phyloP scores from a whole-genome alignment of 1,140 invertebrate species.

The Heliconius himera region DNA sequence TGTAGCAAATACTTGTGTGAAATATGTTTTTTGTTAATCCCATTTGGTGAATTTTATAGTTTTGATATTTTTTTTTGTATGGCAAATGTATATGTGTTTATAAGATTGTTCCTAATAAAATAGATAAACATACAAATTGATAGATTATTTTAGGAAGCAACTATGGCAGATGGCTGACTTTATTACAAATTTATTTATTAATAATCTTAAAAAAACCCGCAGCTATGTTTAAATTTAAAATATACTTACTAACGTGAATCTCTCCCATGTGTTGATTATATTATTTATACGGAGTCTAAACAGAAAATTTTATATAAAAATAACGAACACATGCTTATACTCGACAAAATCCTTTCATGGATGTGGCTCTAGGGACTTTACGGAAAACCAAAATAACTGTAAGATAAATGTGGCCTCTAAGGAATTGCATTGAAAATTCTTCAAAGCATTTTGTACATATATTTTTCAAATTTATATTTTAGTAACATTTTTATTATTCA shows the following conservation, averaged over 20 bases:
- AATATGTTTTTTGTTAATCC: not conserved
- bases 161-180: too few relatives aligned
- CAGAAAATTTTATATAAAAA: not conserved
- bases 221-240: not conserved
- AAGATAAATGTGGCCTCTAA: constrained; percentile 14
- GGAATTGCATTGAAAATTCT: constrained; percentile 9
- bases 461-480: not conserved
- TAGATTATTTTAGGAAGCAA: too few relatives aligned
- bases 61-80: not conserved
- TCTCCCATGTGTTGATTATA: not conserved
- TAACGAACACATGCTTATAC: constrained; percentile 1
- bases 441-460: not conserved
- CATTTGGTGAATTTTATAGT: not conserved
- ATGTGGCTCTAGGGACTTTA: not conserved
- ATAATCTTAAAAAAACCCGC: not conserved
- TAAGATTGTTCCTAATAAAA: too few relatives aligned
- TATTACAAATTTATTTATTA: not conserved
- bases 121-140: too few relatives aligned
- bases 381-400: constrained; percentile 11
- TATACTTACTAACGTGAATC: not conserved
- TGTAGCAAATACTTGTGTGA: not conserved
- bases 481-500: not conserved
- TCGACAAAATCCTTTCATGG: constrained; percentile 14
- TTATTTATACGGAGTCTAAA: not conserved
- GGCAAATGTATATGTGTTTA: not conserved